phyloP scores from a whole-genome alignment of 2,113 vertebrate genomes.

The Meriones unguiculatus region DNA sequence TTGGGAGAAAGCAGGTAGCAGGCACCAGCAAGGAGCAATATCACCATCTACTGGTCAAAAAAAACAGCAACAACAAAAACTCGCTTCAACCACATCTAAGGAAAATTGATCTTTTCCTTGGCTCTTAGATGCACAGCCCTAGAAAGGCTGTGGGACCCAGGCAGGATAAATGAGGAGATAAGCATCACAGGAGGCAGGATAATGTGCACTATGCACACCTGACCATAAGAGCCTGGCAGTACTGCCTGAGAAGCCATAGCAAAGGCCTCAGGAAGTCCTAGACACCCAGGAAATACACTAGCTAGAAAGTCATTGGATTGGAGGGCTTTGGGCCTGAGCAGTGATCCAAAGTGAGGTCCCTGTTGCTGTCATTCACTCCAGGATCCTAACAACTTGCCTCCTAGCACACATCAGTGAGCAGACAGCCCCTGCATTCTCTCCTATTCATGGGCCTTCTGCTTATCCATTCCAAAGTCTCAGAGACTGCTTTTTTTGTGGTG shows the following conservation, averaged over 20 bases:
- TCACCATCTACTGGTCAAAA: not conserved
- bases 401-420: not conserved
- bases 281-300: not conserved
- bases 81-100: not conserved
- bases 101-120: not conserved
- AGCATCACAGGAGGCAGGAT: too few relatives aligned
- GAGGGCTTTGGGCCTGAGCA: not conserved
- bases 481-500: not conserved
- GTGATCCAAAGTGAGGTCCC: not conserved
- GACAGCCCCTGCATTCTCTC: not conserved
- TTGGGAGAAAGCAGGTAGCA: too few relatives aligned
- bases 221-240: not conserved
- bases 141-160: too few relatives aligned
- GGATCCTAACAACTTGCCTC: not conserved
- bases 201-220: rapidly evolving
- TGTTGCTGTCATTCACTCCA: too few relatives aligned
- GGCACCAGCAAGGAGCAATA: not conserved
- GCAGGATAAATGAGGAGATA: not conserved
- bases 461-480: not conserved
- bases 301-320: not conserved
- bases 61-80: too few relatives aligned
- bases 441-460: not conserved
- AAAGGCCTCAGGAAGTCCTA: not conserved
- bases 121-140: rapidly evolving
- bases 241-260: not conserved